Evolutionary conservation across 1,140 invertebrate species (phyloP).

Genomic region (Calliopsis andreniformis): DNA sequence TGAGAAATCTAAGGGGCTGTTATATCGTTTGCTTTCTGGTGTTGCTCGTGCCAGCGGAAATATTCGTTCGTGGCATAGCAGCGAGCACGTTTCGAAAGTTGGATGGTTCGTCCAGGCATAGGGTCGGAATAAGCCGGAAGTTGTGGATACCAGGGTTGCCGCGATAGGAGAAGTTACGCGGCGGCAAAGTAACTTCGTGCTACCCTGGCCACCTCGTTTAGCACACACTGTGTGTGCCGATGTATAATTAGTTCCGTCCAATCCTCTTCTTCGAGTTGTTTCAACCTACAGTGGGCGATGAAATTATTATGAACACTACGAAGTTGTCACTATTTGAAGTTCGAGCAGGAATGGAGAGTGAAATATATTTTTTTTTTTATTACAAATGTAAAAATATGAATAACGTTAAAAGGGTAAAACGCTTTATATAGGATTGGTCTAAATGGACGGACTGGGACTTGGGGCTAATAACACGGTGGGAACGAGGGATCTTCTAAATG

Average conservation of each 20-base stretch:
- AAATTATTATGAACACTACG: too few species aligned
- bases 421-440: too few species aligned
- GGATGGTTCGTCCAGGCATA: constrained; percentile 47
- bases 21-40: not conserved
- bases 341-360: too few species aligned
- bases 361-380: too few species aligned
- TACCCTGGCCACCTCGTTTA: constrained; percentile 47
- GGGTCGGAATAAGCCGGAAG: constrained; percentile 43
- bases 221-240: constrained; percentile 20
- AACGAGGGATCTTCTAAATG: too few species aligned
- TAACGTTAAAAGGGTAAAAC: too few species aligned
- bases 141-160: constrained; percentile 28
- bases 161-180: constrained; percentile 49
- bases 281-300: too few species aligned
- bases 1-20: not conserved
- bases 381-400: too few species aligned
- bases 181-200: constrained; percentile 42
- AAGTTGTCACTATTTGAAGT: too few species aligned
- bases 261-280: constrained; percentile 27
- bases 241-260: constrained; percentile 52
- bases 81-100: constrained; percentile 41
- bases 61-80: constrained; percentile 35
- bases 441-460: too few species aligned
- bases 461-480: too few species aligned
- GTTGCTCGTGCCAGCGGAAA: not conserved